Percentiles rank a stretch among this genome's conserved stretches.
phyloP scores from a whole-genome alignment of 2,113 vertebrate genomes.

The Emydura subglobosa region DNA sequence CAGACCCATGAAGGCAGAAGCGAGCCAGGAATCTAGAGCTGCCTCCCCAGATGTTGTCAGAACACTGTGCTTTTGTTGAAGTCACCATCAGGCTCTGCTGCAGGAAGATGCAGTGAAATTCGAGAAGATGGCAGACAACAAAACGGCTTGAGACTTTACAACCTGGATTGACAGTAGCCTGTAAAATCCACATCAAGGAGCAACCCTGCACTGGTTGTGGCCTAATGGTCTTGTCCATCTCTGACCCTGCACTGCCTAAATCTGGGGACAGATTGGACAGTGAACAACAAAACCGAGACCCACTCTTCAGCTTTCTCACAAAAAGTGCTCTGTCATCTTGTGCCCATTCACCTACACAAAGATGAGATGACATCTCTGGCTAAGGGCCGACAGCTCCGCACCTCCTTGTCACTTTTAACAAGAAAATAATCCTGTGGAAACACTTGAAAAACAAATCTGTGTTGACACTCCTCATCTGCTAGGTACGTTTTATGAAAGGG shows the following conservation, averaged over 20 bases:
- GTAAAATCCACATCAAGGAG: background rate
- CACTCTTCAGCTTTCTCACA: slow-evolving; percentile 50
- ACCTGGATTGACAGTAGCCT: accelerated
- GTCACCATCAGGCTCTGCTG: background rate
- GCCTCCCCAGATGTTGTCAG: accelerated
- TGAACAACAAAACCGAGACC: background rate
- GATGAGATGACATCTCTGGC: slow-evolving; percentile 62
- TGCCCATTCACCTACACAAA: slow-evolving; percentile 57
- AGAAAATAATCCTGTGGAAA: slow-evolving; percentile 70
- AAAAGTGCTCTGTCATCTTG: slow-evolving; percentile 35
- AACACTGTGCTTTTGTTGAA: background rate
- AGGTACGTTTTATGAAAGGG: slow-evolving; percentile 31
- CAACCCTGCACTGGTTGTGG: background rate
- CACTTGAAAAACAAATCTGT: slow-evolving; percentile 69
- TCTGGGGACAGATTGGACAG: background rate
- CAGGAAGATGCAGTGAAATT: background rate
- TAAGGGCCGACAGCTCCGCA: slow-evolving; percentile 60
- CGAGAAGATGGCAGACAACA: background rate
- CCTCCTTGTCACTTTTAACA: slow-evolving; percentile 75
- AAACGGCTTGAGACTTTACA: background rate
- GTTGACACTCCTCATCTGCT: slow-evolving; percentile 74
- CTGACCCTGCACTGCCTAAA: background rate
- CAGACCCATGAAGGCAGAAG: background rate
- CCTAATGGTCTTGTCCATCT: background rate
- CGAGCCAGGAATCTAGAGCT: background rate